Base-by-base conservation (phyloP, 53 echinoderm and acorn worm species). In the Patiria pectinifera region DNA sequence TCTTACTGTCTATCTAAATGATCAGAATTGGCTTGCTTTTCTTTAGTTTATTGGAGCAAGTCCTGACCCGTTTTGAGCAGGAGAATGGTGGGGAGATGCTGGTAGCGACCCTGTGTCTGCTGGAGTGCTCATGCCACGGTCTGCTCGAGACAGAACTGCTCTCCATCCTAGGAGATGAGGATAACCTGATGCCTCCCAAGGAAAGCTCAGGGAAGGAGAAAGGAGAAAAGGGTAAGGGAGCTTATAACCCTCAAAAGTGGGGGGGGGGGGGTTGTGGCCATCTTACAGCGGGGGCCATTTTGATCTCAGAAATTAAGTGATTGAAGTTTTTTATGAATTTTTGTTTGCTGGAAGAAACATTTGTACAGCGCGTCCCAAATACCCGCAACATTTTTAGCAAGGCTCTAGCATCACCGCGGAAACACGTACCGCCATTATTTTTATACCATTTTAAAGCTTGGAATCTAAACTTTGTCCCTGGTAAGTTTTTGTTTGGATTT, bases 121-220 rank as follows among this genome's bases (percentile, higher is more conserved):
- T 97, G 66, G 97, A 97, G 71, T 97, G 97, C 69, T 97, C 97
- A 59, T 86, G 80, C 61, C 94, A 93, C 16, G 97, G 97, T 58
- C 93, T 97, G 48, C 87, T 97, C 18, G 97, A 97, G 84, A 97
- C 94, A 25, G 97, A 97, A 91, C 93, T 97, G 22, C 83, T 97
- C 76, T 78, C 91, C 77, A 97, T 97, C 81, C 84, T 97, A 13
- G 97, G 97, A 2, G 95, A 97, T 85, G 95, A 95, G 84, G 95
- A 97, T 77, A 91, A 94, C 72, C 86, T 97, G 59, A 95, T 94
- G 95, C 95, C 95, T 1, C 8, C 24, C 5, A n/a, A 88, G 23
- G 35, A 80, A 11, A 59, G 70, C 60, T 69, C 48, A 13, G 82
- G 82, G 22, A 87, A 9, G 14, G 93, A 93, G 74, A 93, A 93